These are phyloP conservation scores for Eucera pruinosa DNA, from an alignment of 2,888 invertebrate species.

Conservation along the genomic window DNA sequence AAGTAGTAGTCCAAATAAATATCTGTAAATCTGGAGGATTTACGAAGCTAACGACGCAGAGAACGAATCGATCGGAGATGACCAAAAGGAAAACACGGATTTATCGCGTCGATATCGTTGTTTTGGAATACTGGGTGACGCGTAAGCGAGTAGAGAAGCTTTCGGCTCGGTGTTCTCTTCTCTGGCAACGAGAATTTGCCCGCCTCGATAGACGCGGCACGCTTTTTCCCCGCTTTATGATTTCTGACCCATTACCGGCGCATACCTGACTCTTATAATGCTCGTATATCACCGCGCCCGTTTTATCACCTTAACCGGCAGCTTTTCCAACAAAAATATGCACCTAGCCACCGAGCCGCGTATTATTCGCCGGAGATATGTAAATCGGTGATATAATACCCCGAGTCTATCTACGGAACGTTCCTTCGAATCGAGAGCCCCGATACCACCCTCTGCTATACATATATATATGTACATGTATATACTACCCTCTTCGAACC, in stretches of 20 bases:
- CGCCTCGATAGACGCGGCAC: slow-evolving; percentile 30
- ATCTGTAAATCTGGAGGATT: no score
- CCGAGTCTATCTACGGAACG: slow-evolving; percentile 45
- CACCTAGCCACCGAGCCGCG: slow-evolving; percentile 42
- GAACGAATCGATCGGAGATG: no score
- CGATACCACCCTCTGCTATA: slow-evolving; percentile 22
- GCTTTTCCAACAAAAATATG: slow-evolving; percentile 55
- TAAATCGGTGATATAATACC: slow-evolving; percentile 60
- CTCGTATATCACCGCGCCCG: slow-evolving; percentile 40
- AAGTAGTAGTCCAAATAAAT: no score
- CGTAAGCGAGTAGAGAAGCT: no score
- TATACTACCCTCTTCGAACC: slow-evolving; percentile 28
- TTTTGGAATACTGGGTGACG: no score
- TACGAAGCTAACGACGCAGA: no score
- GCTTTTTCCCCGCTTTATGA: slow-evolving; percentile 36
- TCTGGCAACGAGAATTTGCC: slow-evolving; percentile 34
- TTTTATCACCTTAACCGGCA: slow-evolving; percentile 57
- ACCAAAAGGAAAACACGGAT: no score
- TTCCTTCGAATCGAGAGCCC: slow-evolving; percentile 44
- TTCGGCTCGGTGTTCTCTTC: neutral
- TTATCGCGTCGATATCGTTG: no score
- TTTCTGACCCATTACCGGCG: slow-evolving; percentile 53
- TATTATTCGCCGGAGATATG: slow-evolving; percentile 57
- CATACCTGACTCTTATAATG: slow-evolving; percentile 41
- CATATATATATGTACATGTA: neutral